phyloP scores from a whole-genome alignment of 2,113 vertebrate genomes.

The Petrocephalus zakoni region DNA sequence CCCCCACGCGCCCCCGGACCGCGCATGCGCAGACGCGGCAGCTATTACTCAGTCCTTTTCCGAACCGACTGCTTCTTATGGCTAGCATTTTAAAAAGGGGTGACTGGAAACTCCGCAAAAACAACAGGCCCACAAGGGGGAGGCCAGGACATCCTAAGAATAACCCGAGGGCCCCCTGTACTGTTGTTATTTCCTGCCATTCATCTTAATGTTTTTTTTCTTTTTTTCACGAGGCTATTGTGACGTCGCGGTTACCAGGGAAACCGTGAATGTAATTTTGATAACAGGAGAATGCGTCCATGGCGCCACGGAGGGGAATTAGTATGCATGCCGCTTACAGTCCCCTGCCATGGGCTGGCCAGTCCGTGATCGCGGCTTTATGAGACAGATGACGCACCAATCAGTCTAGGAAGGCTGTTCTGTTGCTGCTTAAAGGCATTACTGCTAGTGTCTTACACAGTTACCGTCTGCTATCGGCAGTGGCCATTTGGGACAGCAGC shows the following conservation, averaged over 20 bases:
- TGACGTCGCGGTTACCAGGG: neutral
- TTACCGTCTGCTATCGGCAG: neutral
- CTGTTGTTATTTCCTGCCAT: slow-evolving; percentile 1
- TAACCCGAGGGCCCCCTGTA: neutral
- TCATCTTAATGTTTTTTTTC: neutral
- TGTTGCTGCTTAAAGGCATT: neutral
- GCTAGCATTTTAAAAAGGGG: neutral
- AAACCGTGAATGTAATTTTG: neutral
- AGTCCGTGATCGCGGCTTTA: no score
- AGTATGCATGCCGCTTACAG: neutral
- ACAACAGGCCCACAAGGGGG: neutral
- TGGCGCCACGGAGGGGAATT: neutral
- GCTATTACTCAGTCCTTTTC: neutral
- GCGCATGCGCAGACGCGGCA: neutral
- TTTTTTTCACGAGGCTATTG: neutral
- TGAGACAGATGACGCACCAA: neutral
- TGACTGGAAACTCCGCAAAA: neutral
- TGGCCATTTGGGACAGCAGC: neutral
- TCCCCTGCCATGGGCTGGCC: no score
- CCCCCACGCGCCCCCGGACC: neutral
- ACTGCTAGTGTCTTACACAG: neutral
- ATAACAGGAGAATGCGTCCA: neutral
- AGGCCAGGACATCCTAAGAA: neutral
- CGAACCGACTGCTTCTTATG: neutral
- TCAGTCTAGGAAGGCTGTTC: neutral